Conservation (phyloP, 2,797 vertebrate species). For the Mareca penelope region DNA sequence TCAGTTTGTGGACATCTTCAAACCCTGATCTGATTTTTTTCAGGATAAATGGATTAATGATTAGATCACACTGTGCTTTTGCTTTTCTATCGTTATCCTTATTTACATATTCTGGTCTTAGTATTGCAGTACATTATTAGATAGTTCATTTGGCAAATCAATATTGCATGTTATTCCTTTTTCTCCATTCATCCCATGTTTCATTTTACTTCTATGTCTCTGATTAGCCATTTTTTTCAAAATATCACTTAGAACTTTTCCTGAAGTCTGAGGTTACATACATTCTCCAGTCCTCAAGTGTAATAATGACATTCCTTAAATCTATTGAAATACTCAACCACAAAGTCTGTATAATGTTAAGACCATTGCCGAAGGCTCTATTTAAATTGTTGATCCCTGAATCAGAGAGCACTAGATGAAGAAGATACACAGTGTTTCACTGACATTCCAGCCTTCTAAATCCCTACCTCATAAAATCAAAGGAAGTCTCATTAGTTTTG, state of each 20-base stretch:
- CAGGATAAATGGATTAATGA: neutral
- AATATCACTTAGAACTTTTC: neutral
- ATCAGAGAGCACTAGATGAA: neutral
- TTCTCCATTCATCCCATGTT: accelerated
- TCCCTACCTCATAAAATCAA: neutral
- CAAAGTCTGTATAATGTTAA: neutral
- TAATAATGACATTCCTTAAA: neutral
- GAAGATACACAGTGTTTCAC: neutral
- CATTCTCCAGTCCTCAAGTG: neutral
- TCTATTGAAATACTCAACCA: neutral
- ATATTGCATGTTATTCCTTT: neutral
- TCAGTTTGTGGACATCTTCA: too few relatives aligned
- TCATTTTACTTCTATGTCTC: neutral
- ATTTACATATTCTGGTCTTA: neutral
- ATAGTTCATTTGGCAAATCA: neutral
- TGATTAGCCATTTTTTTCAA: neutral
- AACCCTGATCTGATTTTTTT: neutral
- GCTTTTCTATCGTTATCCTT: neutral
- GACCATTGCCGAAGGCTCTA: neutral
- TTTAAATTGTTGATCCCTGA: neutral
- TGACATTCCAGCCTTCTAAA: neutral
- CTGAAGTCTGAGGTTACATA: neutral
- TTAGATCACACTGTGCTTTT: neutral
- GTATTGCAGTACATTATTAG: neutral
- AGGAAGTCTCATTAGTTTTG: neutral